Conservation (phyloP, 2,113 vertebrate species). For the Ariopsis seemanni region DNA sequence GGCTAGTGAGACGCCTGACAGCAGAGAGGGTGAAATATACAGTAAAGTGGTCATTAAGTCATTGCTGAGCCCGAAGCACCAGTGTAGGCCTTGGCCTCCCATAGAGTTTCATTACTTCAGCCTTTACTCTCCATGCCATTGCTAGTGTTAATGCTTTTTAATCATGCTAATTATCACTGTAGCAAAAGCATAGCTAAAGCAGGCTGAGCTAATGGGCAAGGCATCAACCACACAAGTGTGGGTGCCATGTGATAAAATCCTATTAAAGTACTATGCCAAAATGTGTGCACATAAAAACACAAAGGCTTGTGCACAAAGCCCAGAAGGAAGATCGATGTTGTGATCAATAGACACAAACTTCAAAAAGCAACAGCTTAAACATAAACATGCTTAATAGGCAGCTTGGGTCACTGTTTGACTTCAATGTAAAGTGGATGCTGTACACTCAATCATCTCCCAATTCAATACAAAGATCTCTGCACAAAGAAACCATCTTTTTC, state of each 20-base stretch:
- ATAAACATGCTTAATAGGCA: neutral
- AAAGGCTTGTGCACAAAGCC: neutral
- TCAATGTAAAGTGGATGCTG: neutral
- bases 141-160: slow-evolving; percentile 54
- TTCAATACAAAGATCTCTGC: neutral
- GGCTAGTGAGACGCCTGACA: slow-evolving; percentile 16
- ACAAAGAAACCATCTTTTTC: neutral
- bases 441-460: neutral
- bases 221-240: slow-evolving; percentile 40
- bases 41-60: slow-evolving; percentile 51
- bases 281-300: slow-evolving; percentile 25
- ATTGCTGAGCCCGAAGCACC: slow-evolving; percentile 40
- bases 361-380: neutral
- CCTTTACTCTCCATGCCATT: slow-evolving; percentile 37
- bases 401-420: neutral
- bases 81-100: slow-evolving; percentile 33
- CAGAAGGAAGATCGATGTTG: slow-evolving; percentile 8
- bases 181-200: slow-evolving; percentile 36
- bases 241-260: slow-evolving; percentile 26
- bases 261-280: neutral
- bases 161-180: slow-evolving; percentile 55
- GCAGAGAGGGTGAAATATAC: slow-evolving; percentile 27
- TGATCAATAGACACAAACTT: neutral
- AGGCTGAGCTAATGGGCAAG: slow-evolving; percentile 29
- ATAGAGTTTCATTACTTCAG: slow-evolving; percentile 46